phyloP scores from a whole-genome alignment of 2,113 vertebrate species.

The Hipposideros armiger region DNA sequence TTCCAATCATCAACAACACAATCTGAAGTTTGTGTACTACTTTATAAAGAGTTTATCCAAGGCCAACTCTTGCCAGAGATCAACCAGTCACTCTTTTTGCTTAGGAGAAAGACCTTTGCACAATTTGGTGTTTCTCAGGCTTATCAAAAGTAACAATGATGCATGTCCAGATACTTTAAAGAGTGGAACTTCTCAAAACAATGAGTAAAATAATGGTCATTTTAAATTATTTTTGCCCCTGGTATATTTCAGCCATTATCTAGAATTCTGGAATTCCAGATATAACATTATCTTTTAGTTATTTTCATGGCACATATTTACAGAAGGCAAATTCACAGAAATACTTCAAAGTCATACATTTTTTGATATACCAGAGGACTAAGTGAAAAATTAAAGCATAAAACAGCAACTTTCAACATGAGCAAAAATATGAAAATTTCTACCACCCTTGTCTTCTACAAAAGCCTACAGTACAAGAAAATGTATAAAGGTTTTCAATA shows the following conservation, averaged over 20 bases:
- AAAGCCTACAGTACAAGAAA: neutral
- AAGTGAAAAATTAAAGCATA: neutral
- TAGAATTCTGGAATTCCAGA: neutral
- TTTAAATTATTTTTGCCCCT: constrained; percentile 35
- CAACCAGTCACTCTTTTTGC: neutral
- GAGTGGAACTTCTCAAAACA: neutral
- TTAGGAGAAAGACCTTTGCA: neutral
- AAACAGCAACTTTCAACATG: neutral
- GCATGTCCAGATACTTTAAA: neutral
- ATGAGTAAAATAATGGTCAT: neutral
- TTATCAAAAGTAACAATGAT: neutral
- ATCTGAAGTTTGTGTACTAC: neutral
- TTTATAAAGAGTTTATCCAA: neutral
- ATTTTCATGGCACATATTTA: neutral
- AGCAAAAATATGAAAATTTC: neutral
- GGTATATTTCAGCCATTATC: neutral
- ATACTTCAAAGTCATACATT: neutral
- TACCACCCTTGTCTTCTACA: neutral
- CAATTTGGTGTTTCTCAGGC: neutral
- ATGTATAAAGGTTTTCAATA: neutral
- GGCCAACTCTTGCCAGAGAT: neutral
- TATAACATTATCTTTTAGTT: neutral
- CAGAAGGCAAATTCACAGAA: neutral
- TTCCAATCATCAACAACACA: neutral
- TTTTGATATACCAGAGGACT: neutral